Base-by-base conservation (phyloP, 2,113 vertebrate genomes). In the Chaenogobius annularis region DNA sequence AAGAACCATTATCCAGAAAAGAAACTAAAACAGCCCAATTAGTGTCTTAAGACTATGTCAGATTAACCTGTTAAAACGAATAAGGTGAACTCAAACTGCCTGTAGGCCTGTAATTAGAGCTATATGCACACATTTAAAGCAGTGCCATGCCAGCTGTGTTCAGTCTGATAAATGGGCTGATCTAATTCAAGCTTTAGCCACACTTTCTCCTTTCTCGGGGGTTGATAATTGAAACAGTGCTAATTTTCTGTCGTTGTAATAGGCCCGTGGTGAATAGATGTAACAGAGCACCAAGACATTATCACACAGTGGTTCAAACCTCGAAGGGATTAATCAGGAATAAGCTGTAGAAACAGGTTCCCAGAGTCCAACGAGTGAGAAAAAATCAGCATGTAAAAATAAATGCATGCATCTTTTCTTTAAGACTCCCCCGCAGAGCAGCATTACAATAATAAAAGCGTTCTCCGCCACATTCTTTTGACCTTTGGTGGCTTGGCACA, bases 161-260 rank as follows among this genome's bases (percentile, higher is more conserved):
- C 64, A 69, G 73, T 74, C 64, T 82, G 74, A 82, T 73, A 61
- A 77, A 87, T 81, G 72, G 55, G 68, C 79, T 84, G 81, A 86
- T 86, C 87, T 79, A 84, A 85, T 83, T 89, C 69, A 71, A 82
- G 78, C 74, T 72, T 81, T 75, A 83, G 80, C 75, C 71, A 84
- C 77, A 74, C 72, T 66, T 83, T 85, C 76, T 72, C 66, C 77
- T 72, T 82, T 82, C 82, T 78, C 22, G 75, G 83, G 74, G 62
- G 66, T 68, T 84, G 70, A 77, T 90, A 90, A 91, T 89, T 90
- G 77, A 91, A 90, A 88, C 74, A 75, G 72, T 73, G 66, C 75
- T 89, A 73, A 90, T 88, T 91, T 87, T 88, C 79, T 81, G 75
- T 54, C 74, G 82, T 87, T 81, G 81, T 84, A 84, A 88, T 85